These are phyloP conservation scores for Oriolus oriolus DNA, from an alignment of 2,113 vertebrate genomes.

Conservation along the genomic window DNA sequence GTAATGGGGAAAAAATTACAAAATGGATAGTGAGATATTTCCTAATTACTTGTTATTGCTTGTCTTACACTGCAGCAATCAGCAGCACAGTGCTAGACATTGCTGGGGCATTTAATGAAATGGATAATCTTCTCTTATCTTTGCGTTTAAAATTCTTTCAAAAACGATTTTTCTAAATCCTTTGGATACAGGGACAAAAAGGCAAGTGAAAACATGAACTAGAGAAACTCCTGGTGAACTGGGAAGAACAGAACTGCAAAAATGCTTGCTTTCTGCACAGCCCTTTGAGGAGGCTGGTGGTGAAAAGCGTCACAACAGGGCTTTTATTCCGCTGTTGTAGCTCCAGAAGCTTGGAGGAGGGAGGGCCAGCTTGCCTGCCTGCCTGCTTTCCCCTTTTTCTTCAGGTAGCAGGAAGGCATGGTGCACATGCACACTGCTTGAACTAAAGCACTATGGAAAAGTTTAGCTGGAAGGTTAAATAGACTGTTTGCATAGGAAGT, in stretches of 20 bases:
- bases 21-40: neutral
- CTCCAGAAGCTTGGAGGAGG: neutral
- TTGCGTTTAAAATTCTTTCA: neutral
- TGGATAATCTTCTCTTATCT: neutral
- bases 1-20: neutral
- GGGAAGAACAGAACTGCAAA: neutral
- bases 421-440: rapidly evolving
- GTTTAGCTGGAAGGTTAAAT: neutral
- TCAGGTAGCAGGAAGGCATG: neutral
- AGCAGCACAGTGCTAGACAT: neutral
- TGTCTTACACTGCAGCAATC: neutral
- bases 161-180: neutral
- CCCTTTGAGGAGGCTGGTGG: neutral
- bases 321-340: neutral
- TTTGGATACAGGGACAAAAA: neutral
- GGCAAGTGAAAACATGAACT: neutral
- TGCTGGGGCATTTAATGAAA: neutral
- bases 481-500: neutral
- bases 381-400: neutral
- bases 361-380: neutral
- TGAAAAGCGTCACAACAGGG: neutral
- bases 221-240: neutral
- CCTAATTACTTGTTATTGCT: neutral
- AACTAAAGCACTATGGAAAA: neutral
- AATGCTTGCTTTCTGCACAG: neutral